phyloP scores from a whole-genome alignment of 2,797 vertebrate genomes.

The Tokudaia muenninki region DNA sequence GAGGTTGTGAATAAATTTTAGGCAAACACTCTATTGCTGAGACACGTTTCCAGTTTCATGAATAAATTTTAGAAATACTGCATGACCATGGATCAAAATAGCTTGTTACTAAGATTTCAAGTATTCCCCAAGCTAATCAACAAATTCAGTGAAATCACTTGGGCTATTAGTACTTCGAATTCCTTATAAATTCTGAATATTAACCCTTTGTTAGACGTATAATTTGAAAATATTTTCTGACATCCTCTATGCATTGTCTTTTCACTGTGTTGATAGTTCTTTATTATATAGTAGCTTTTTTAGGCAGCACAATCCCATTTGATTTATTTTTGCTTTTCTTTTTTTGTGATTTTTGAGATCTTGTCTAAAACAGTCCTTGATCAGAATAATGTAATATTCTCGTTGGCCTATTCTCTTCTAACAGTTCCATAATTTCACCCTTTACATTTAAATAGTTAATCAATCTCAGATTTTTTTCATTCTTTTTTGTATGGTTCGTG shows the following conservation, averaged over 20 bases:
- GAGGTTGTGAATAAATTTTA: slow-evolving; percentile 8
- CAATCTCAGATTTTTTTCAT: not conserved
- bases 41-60: not conserved
- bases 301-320: not conserved
- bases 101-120: slow-evolving; percentile 52
- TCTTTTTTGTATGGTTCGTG: not conserved
- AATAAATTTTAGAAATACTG: slow-evolving; percentile 41
- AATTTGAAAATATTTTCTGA: slow-evolving; percentile 14
- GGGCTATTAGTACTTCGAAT: not conserved
- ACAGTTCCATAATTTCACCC: not conserved
- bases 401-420: not conserved
- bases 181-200: not conserved
- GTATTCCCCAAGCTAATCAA: slow-evolving; percentile 48
- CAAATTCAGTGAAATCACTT: slow-evolving; percentile 9
- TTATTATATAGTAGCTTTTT: not conserved
- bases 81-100: slow-evolving; percentile 45
- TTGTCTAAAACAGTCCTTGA: slow-evolving; percentile 1
- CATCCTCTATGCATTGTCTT: not conserved
- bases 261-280: not conserved
- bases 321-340: not conserved
- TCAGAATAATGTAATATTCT: not conserved
- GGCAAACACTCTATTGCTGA: not conserved
- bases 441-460: not conserved
- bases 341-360: not conserved
- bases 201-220: not conserved